Evolutionary conservation across 1,140 invertebrate genomes (phyloP).

Genomic region (Calosoma granatense): DNA sequence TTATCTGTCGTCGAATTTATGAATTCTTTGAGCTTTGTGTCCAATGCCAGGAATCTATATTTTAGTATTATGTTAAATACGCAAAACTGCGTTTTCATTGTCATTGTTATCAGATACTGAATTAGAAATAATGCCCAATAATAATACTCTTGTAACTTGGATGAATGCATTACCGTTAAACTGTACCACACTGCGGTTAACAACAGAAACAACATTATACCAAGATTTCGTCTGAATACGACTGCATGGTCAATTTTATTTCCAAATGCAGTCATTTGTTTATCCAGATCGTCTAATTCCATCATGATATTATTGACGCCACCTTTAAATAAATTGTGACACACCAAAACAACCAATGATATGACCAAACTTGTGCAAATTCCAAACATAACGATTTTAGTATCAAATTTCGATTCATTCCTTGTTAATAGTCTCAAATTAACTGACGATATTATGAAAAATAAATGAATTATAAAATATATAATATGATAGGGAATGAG

Average conservation of each 20-base stretch:
- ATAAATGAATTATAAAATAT: background rate
- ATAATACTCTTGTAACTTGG: background rate
- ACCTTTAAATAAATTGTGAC: background rate
- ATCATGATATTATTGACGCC: background rate
- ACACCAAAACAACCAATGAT: background rate
- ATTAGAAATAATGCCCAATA: background rate
- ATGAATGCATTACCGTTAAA: background rate
- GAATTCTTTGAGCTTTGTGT: background rate
- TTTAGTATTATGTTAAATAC: background rate
- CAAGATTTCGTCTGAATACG: background rate
- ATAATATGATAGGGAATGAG: background rate
- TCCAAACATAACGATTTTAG: background rate
- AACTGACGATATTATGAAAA: background rate
- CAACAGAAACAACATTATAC: background rate
- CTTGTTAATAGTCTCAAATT: background rate
- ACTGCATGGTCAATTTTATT: background rate
- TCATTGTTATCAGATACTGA: slow-evolving; percentile 1
- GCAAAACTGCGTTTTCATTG: slow-evolving; percentile 3
- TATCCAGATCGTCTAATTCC: background rate
- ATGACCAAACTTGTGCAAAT: background rate
- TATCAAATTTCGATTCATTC: background rate
- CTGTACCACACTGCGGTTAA: background rate
- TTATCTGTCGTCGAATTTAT: background rate
- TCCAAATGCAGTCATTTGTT: background rate
- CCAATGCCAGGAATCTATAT: background rate